Evolutionary conservation across 1,140 invertebrate species (phyloP).

Genomic region (Psix sp.): DNA sequence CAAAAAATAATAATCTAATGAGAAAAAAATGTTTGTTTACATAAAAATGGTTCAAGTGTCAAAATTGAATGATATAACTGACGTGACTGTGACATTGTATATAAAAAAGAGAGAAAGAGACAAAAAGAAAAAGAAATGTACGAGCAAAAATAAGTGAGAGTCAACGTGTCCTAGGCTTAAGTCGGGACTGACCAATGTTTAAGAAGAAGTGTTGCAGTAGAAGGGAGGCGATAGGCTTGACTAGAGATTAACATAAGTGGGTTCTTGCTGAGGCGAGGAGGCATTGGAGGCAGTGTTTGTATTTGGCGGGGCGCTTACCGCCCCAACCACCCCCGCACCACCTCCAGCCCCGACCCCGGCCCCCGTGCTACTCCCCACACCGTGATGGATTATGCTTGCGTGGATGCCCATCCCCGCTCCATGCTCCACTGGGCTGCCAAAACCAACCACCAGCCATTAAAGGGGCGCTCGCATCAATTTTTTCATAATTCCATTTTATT

Average conservation of each 20-base stretch:
- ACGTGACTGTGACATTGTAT: neutral
- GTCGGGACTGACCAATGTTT: conserved; percentile 78
- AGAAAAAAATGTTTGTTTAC: too few species aligned
- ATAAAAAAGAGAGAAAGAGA: conserved; percentile 11
- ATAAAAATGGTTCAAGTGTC: too few species aligned
- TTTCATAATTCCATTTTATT: conserved; percentile 24
- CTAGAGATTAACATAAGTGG: conserved; percentile 95
- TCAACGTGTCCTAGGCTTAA: conserved; percentile 72
- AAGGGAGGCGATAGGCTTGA: conserved; percentile 83
- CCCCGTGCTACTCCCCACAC: conserved; percentile 81
- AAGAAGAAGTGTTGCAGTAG: conserved; percentile 79
- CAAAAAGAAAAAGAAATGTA: conserved; percentile 20
- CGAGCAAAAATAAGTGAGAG: conserved; percentile 65
- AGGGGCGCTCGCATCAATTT: conserved; percentile 71
- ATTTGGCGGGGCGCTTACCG: conserved; percentile 76
- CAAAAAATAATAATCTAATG: too few species aligned
- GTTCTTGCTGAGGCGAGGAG: conserved; percentile 89
- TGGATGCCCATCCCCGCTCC: conserved; percentile 79
- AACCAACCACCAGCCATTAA: conserved; percentile 78
- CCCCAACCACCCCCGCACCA: conserved; percentile 77
- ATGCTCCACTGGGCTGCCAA: conserved; percentile 78
- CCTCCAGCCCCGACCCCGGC: conserved; percentile 80
- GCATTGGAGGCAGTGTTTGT: conserved; percentile 80
- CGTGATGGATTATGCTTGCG: conserved; percentile 79
- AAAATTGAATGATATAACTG: too few species aligned